phyloP scores from a whole-genome alignment of 2,797 vertebrate genomes.

The Hyperoplus immaculatus region DNA sequence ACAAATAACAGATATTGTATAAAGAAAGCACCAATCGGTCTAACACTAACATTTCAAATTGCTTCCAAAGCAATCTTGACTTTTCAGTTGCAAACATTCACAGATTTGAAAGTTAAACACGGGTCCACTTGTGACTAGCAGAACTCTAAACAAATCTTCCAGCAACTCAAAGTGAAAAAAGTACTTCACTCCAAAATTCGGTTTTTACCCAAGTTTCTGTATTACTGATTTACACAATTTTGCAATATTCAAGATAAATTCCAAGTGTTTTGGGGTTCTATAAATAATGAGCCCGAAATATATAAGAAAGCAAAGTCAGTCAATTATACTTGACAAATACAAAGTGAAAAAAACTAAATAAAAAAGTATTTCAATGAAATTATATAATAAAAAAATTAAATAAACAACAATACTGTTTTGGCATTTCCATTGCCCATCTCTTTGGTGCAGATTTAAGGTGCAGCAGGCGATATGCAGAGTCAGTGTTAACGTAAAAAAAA shows the following conservation, averaged over 20 bases:
- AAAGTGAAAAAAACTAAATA: neutral
- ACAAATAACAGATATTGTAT: neutral
- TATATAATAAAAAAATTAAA: neutral
- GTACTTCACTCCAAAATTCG: no score
- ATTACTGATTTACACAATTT: neutral
- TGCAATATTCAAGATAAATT: neutral
- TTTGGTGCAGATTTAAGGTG: conserved; percentile 45
- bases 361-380: conserved; percentile 15
- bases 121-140: neutral
- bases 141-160: neutral
- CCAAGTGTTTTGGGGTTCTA: neutral
- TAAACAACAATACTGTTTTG: conserved; percentile 65
- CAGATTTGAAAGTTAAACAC: neutral
- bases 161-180: neutral
- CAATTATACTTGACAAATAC: neutral
- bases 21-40: neutral
- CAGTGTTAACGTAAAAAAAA: conserved; percentile 7
- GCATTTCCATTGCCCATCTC: conserved; percentile 74
- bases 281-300: conserved; percentile 28
- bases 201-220: neutral
- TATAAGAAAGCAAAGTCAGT: neutral
- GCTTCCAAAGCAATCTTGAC: neutral
- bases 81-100: neutral
- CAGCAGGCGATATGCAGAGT: conserved; percentile 41
- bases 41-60: neutral